Percentiles rank a stretch among this genome's conserved stretches.
phyloP scores from a whole-genome alignment of 2,888 invertebrate species.

The Hyalella azteca region DNA sequence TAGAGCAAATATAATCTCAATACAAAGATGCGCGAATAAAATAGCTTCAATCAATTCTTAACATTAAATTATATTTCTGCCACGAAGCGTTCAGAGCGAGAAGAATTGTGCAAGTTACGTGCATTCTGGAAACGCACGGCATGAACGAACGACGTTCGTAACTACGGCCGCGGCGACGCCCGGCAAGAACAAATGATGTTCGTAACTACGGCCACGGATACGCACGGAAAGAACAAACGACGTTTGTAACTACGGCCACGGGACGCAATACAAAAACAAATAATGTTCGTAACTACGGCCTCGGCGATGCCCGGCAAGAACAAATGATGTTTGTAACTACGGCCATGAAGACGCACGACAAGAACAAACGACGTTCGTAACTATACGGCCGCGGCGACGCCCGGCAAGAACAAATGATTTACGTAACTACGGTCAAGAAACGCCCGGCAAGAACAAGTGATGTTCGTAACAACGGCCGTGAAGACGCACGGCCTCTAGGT shows the following conservation, averaged over 20 bases:
- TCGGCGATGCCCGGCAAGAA: not conserved
- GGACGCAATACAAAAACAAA: not conserved
- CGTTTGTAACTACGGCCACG: not conserved
- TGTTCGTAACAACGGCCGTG: not conserved
- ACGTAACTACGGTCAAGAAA: not conserved
- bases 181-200: not conserved
- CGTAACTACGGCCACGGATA: not conserved
- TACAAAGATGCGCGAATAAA: constrained; percentile 25
- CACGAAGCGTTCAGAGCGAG: not conserved
- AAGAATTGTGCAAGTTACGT: not conserved
- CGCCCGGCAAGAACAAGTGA: not conserved
- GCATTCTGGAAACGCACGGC: not conserved
- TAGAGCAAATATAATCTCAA: constrained; percentile 22
- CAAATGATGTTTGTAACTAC: not conserved
- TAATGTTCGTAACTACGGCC: not conserved
- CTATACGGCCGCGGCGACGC: not conserved
- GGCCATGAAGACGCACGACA: not conserved
- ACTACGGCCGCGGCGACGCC: not conserved
- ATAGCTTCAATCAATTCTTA: not conserved
- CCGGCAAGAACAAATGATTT: not conserved
- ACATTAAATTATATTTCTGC: not conserved
- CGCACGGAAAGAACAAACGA: not conserved
- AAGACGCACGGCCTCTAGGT: not conserved
- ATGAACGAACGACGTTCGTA: not conserved
- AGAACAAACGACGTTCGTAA: not conserved